Percentiles rank a stretch among this genome's conserved stretches.
phyloP scores from a whole-genome alignment of 2,113 vertebrate species.

The Elephas maximus region DNA sequence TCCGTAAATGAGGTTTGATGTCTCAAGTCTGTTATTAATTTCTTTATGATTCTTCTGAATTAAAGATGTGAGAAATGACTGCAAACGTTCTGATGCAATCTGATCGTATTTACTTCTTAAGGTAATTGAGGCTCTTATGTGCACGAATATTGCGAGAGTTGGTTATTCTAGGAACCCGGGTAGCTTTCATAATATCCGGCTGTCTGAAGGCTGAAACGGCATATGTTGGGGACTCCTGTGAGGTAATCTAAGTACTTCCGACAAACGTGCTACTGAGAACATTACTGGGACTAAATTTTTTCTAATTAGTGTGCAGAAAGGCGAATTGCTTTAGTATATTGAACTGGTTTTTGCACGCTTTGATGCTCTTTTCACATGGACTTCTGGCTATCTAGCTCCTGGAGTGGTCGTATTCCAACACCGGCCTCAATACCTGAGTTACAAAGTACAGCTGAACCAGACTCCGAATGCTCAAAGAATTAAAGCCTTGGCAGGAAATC shows the following conservation, averaged over 20 bases:
- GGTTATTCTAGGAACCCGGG: slow-evolving; percentile 36
- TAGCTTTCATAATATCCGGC: slow-evolving; percentile 49
- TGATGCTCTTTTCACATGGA: neutral
- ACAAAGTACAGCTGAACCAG: neutral
- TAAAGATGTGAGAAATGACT: neutral
- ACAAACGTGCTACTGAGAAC: neutral
- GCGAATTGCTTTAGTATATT: neutral
- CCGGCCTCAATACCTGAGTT: no score
- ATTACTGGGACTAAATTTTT: neutral
- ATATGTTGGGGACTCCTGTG: neutral
- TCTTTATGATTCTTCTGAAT: neutral
- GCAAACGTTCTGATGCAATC: neutral
- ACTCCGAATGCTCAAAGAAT: neutral
- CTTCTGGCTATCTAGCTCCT: neutral
- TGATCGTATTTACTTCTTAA: neutral
- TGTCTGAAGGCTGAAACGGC: neutral
- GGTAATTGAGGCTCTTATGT: neutral
- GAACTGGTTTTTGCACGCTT: neutral
- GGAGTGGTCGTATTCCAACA: neutral
- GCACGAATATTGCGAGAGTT: neutral
- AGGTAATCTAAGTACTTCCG: neutral
- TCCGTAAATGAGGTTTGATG: neutral
- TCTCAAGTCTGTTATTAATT: neutral
- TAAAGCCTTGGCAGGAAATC: neutral
- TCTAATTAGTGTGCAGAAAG: neutral